Evolutionary conservation across 1,140 invertebrate species (phyloP), one percentile per base, ranked within the genome.

Genomic region (Aphis gossypii): DNA sequence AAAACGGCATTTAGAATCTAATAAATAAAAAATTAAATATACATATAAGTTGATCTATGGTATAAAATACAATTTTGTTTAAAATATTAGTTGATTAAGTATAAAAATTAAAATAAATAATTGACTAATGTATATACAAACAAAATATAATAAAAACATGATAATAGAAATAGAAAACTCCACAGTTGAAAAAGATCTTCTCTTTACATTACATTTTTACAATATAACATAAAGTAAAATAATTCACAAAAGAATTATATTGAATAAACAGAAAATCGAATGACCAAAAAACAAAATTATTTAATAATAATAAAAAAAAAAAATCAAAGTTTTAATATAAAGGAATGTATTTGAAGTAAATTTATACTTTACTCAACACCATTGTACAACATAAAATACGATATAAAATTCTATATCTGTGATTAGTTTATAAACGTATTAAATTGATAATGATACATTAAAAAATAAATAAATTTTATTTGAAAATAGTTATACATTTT

Each of bases 41-140:
- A 91, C 41, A 18, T 91, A 91, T 6, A 76, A 44, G 44, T 23
- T 91, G 90, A 25, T 91, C 41, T 44, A 44, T 90, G 35, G n/a
- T 25, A 20, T 68, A 91, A 91, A 68, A 18, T 44, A 41, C 11
- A 41, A 41, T 90, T 56, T 90, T 60, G 21, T 90, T 60, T 84
- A 54, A 87, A 51, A 54, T 89, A 89, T 90, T 60, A 30, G 23
- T 60, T 30, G 25, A 90, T 9, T 60, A 90, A 46, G 76, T 92
- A 92, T 51, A 92, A 84, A 83, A 54, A 56, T 82, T 83, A 83
- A 84, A 93, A 84, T 92, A 93, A 93, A 93, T 83, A 93, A 93
- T 93, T 93, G 91, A 93, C 91, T 93, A 93, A 84, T 51, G 25
- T 93, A 93, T 93, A 54, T 84, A 93, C 76, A 93, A 83, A 93